phyloP scores from a whole-genome alignment of 2,113 vertebrate genomes.

The Sinocyclocheilus anshuiensis region DNA sequence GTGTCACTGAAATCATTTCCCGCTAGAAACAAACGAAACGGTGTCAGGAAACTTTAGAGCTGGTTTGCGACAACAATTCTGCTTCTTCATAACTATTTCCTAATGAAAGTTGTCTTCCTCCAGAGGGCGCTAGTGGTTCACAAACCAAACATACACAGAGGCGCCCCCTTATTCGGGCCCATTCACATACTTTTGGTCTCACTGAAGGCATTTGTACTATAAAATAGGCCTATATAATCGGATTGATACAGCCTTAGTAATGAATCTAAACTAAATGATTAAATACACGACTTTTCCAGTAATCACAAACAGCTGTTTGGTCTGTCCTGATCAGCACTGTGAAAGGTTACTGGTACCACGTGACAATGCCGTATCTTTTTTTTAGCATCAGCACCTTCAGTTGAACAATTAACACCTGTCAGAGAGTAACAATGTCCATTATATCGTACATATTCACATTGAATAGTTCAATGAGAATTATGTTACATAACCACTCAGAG shows the following conservation, averaged over 20 bases:
- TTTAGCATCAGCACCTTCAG: neutral
- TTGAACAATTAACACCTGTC: neutral
- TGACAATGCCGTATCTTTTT: neutral
- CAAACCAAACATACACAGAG: neutral
- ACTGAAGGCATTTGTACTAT: neutral
- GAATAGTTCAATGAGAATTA: neutral
- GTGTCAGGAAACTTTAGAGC: neutral
- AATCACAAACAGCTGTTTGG: neutral
- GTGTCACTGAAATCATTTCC: slow-evolving; percentile 33
- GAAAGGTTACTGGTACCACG: neutral
- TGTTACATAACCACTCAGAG: neutral
- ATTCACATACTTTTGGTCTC: neutral
- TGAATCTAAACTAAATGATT: neutral
- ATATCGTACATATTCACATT: neutral
- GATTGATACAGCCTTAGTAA: neutral
- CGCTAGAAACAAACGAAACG: slow-evolving; percentile 12
- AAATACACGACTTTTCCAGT: neutral
- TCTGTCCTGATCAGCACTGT: neutral
- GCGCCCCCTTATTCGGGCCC: no score
- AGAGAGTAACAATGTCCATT: neutral
- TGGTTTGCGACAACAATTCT: neutral
- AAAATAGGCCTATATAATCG: neutral
- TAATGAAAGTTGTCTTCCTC: neutral
- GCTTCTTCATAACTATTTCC: neutral
- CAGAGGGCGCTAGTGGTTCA: slow-evolving; percentile 9